These are phyloP conservation scores for Serinus canaria DNA, from an alignment of 2,113 vertebrate species.

Conservation along the genomic window DNA sequence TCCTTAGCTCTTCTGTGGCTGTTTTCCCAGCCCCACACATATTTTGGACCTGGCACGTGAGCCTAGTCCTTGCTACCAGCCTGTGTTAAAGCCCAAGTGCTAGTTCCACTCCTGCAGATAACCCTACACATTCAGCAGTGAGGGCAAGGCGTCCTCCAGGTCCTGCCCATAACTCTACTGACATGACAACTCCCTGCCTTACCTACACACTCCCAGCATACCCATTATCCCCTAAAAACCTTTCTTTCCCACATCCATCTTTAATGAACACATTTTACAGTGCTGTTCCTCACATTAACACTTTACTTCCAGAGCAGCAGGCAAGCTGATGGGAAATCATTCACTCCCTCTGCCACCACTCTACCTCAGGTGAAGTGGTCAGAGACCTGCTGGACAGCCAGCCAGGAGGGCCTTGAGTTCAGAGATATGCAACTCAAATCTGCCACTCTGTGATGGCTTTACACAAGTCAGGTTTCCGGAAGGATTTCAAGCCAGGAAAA, in stretches of 20 bases:
- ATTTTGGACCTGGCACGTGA: not conserved
- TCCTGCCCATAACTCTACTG: not conserved
- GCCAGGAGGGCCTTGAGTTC: not conserved
- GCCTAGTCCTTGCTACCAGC: not conserved
- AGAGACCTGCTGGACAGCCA: not conserved
- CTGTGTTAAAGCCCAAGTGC: not conserved
- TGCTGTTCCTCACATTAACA: not conserved
- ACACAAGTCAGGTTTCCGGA: not conserved
- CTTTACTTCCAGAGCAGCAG: not conserved
- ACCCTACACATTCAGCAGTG: not conserved
- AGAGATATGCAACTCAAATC: not conserved
- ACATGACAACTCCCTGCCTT: not conserved
- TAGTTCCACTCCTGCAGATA: not conserved
- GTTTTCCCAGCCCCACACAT: not conserved
- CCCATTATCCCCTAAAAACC: not conserved
- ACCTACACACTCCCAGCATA: accelerated
- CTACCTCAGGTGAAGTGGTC: accelerated
- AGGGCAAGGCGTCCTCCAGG: not conserved
- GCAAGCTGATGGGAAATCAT: not conserved
- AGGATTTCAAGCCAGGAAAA: not conserved
- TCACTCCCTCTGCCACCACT: not conserved
- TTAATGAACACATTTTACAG: not conserved
- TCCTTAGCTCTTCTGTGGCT: not conserved
- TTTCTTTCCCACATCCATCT: not conserved
- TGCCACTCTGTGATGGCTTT: not conserved